These are phyloP conservation scores for Cebidichthys violaceus DNA, from an alignment of 2,113 vertebrate genomes.

Conservation along the genomic window DNA sequence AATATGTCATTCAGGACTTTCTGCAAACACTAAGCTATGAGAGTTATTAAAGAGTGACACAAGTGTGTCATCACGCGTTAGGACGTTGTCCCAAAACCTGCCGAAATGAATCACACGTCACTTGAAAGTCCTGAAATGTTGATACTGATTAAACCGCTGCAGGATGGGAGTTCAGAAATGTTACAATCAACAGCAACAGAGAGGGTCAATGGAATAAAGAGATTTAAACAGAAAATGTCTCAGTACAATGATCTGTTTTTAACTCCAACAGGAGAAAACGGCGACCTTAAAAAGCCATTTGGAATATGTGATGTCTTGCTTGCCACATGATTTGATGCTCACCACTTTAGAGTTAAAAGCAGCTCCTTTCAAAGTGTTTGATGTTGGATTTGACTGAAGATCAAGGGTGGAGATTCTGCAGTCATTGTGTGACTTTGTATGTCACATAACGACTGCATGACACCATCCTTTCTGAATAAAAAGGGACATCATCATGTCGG, in stretches of 20 bases:
- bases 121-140: background rate
- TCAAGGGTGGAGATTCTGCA: constrained; percentile 19
- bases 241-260: background rate
- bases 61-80: background rate
- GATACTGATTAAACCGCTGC: background rate
- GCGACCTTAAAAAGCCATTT: background rate
- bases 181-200: background rate
- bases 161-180: background rate
- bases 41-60: background rate
- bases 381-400: constrained; percentile 27
- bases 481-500: background rate
- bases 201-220: background rate
- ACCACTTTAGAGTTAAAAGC: constrained; percentile 15
- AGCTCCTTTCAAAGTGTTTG: constrained; percentile 26
- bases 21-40: background rate
- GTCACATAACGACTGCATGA: constrained; percentile 14
- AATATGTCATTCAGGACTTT: background rate
- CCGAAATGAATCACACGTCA: constrained; percentile 12
- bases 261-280: background rate
- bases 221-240: background rate
- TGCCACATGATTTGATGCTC: background rate
- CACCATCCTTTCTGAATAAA: background rate
- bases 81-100: background rate
- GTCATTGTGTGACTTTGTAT: background rate
- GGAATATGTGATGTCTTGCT: background rate